Evolutionary conservation across 2,113 vertebrate species (phyloP).

Genomic region (Romanogobio albipinnatus): DNA sequence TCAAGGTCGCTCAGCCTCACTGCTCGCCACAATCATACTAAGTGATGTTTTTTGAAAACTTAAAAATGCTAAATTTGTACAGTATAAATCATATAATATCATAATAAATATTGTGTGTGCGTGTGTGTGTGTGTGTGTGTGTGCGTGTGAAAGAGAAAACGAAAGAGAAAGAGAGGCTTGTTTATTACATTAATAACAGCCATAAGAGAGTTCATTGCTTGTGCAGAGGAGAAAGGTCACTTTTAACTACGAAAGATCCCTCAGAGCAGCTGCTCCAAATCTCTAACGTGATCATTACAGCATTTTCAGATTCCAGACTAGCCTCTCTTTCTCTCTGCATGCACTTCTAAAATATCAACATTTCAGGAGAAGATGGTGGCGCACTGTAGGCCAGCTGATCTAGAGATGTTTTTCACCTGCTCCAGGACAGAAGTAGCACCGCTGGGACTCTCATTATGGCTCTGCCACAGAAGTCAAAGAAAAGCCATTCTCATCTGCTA

Average conservation of each 20-base stretch:
- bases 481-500: not conserved
- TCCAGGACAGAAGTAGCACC: not conserved
- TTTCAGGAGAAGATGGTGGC: not conserved
- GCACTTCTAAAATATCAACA: not conserved
- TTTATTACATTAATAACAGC: conserved; percentile 19
- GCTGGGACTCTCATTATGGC: not conserved
- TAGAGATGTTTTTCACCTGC: not conserved
- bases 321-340: not conserved
- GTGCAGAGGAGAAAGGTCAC: conserved; percentile 26
- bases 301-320: not conserved
- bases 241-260: conserved; percentile 13
- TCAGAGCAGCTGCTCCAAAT: conserved; percentile 13
- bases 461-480: not conserved
- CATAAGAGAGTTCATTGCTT: not conserved
- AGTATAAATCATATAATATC: too few relatives aligned
- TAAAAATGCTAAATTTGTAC: too few relatives aligned
- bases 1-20: too few relatives aligned
- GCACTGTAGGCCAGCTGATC: not conserved
- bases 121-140: too few relatives aligned
- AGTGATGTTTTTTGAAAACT: too few relatives aligned
- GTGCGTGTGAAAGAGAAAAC: too few relatives aligned
- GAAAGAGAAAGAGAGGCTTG: not conserved
- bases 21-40: too few relatives aligned
- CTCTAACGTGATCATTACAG: conserved; percentile 5
- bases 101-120: too few relatives aligned